Conservation (phyloP, 2,113 vertebrate genomes). For the Arizona elegans region DNA sequence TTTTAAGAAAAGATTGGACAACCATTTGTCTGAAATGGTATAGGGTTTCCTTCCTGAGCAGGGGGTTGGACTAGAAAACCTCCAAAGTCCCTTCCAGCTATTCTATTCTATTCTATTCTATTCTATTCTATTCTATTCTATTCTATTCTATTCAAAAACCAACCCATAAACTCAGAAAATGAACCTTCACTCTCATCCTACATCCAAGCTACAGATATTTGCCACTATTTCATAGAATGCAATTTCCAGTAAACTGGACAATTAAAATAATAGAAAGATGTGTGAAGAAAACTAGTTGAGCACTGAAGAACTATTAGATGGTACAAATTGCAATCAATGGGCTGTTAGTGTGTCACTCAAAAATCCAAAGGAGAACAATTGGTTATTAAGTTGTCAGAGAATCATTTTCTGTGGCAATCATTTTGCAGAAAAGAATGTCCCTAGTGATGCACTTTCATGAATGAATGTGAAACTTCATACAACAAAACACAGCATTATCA, state of each 20-base stretch:
- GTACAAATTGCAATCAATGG: conserved; percentile 23
- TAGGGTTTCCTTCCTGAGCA: too few species aligned
- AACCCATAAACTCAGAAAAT: too few species aligned
- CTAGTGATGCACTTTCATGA: not conserved
- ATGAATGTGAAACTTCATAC: conserved; percentile 5
- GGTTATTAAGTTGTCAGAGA: not conserved
- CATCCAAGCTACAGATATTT: too few species aligned
- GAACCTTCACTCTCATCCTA: too few species aligned
- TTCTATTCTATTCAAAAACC: too few species aligned
- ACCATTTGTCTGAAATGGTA: too few species aligned
- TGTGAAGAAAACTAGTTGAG: conserved; percentile 6
- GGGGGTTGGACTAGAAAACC: too few species aligned
- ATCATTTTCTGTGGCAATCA: conserved; percentile 1
- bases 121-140: too few species aligned
- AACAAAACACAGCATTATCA: not conserved
- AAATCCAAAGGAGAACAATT: not conserved
- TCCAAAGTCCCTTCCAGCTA: too few species aligned
- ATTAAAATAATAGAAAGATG: not conserved
- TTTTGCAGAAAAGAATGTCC: not conserved
- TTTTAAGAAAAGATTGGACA: too few species aligned
- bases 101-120: too few species aligned
- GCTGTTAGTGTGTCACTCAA: conserved; percentile 5
- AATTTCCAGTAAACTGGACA: not conserved
- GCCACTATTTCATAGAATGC: not conserved
- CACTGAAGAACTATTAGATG: conserved; percentile 6